Conservation (phyloP, 2,888 invertebrate genomes). For the Epinotia bilunana region DNA sequence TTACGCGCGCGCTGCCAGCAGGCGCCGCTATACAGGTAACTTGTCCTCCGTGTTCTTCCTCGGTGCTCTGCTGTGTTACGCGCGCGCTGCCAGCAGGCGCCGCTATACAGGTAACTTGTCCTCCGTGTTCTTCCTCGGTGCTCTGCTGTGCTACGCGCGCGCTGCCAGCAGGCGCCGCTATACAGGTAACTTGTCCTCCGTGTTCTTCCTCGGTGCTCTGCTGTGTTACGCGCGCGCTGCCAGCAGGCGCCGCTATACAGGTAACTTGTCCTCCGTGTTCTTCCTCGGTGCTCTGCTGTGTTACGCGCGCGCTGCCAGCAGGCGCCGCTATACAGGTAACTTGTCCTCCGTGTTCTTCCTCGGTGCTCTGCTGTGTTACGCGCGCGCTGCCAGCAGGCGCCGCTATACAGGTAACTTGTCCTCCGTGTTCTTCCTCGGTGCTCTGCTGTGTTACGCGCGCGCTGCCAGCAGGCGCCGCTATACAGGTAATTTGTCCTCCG, state of each 20-base stretch:
- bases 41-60: no score
- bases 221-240: conserved; percentile 93
- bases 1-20: conserved; percentile 91
- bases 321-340: conserved; percentile 91
- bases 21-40: conserved; percentile 91
- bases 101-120: conserved; percentile 92
- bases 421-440: conserved; percentile 96
- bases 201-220: conserved; percentile 96
- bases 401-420: conserved; percentile 92
- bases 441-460: conserved; percentile 93
- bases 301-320: conserved; percentile 91
- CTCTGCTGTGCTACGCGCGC: conserved; percentile 93
- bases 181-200: no score
- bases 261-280: no score
- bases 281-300: conserved; percentile 95
- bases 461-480: conserved; percentile 89
- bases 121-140: conserved; percentile 96
- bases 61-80: conserved; percentile 94
- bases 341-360: no score
- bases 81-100: conserved; percentile 89
- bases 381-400: conserved; percentile 89
- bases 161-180: conserved; percentile 89
- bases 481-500: no score
- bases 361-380: conserved; percentile 94
- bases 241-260: conserved; percentile 89